phyloP scores from a whole-genome alignment of 23 tunicate species.

The Clavelina lepadiformis region DNA sequence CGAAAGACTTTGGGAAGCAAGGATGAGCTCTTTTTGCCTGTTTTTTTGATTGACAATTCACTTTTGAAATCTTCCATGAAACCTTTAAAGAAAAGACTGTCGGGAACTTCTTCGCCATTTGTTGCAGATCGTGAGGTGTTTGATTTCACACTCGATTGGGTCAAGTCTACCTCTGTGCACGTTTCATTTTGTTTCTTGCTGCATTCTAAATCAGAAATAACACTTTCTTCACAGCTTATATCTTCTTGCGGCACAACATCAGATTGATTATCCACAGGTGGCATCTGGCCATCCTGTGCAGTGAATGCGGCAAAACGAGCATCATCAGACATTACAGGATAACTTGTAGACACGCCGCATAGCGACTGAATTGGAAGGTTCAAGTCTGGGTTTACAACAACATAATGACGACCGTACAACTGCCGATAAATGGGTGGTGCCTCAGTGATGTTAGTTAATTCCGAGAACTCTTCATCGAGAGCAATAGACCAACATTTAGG shows the following conservation, averaged over 20 bases:
- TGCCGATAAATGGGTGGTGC: background rate
- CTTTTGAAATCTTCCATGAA: too few species aligned
- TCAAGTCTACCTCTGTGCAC: too few species aligned
- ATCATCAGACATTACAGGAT: slow-evolving; percentile 13
- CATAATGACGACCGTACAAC: slow-evolving; percentile 16
- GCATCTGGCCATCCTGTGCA: background rate
- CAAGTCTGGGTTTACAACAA: slow-evolving; percentile 5
- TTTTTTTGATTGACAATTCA: too few species aligned
- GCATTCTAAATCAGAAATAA: too few species aligned
- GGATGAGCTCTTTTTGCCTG: too few species aligned
- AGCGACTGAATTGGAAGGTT: slow-evolving; percentile 3
- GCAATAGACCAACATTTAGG: slow-evolving; percentile 12
- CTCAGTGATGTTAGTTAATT: slow-evolving; percentile 1
- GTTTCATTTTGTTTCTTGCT: too few species aligned
- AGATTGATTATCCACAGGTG: background rate
- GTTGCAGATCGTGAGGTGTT: too few species aligned
- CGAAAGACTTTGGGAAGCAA: slow-evolving; percentile 8
- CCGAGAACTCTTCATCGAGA: slow-evolving; percentile 5
- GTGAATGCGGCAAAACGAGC: slow-evolving; percentile 14
- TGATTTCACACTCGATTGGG: too few species aligned
- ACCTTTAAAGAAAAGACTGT: too few species aligned
- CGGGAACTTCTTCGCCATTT: too few species aligned
- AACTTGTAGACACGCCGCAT: slow-evolving; percentile 2
- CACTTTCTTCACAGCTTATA: background rate
- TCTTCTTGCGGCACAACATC: background rate